These are phyloP conservation scores for Trimorus sp. DNA, from an alignment of 2,888 invertebrate genomes.

Conservation along the genomic window DNA sequence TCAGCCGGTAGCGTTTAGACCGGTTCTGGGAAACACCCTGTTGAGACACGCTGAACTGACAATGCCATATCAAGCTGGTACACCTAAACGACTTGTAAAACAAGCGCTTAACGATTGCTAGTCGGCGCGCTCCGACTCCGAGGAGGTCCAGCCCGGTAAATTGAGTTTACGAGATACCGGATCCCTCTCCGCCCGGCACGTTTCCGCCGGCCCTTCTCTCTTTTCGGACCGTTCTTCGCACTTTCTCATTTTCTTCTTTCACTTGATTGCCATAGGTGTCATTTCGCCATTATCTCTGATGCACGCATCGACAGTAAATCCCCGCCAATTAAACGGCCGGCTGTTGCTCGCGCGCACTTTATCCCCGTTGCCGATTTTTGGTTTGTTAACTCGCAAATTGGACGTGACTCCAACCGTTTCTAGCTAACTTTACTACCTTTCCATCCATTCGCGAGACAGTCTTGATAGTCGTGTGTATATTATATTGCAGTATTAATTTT, in stretches of 20 bases:
- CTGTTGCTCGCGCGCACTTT: constrained; percentile 17
- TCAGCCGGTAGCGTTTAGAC: constrained; percentile 72
- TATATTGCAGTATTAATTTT: too few species aligned
- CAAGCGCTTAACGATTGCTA: constrained; percentile 80
- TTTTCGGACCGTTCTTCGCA: constrained; percentile 17
- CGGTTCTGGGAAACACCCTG: constrained; percentile 76
- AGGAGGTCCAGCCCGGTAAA: constrained; percentile 77
- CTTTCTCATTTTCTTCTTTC: constrained; percentile 63
- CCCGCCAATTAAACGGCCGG: constrained; percentile 49
- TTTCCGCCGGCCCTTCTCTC: constrained; percentile 2
- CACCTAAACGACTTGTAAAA: constrained; percentile 81
- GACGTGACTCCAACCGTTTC: not conserved
- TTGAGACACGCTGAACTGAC: constrained; percentile 70
- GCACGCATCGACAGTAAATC: constrained; percentile 49
- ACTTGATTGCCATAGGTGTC: constrained; percentile 57
- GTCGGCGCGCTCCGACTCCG: constrained; percentile 68
- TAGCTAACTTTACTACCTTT: too few species aligned
- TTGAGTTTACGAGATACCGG: constrained; percentile 79
- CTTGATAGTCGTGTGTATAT: too few species aligned
- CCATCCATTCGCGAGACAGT: too few species aligned
- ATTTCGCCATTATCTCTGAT: constrained; percentile 49
- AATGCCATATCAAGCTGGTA: constrained; percentile 73
- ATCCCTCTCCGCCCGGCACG: constrained; percentile 10
- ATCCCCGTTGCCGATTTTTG: constrained; percentile 8
- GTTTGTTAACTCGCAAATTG: constrained; percentile 26